phyloP scores from a whole-genome alignment of 2,888 invertebrate species.

The Selenia dentaria region DNA sequence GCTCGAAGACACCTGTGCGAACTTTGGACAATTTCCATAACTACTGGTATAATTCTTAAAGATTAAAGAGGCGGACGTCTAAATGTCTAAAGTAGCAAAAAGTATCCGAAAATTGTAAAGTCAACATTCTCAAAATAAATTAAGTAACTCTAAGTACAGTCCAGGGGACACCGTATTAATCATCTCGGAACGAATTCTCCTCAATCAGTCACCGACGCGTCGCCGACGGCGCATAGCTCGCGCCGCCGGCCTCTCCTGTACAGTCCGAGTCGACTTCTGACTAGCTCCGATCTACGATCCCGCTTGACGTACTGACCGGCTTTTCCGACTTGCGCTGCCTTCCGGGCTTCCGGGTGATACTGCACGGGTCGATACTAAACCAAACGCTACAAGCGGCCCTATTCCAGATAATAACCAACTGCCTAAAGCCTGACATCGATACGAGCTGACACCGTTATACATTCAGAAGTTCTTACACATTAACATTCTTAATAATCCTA shows the following conservation, averaged over 20 bases:
- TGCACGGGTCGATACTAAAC: constrained; percentile 70
- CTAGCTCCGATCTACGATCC: constrained; percentile 57
- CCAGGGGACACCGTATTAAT: constrained; percentile 79
- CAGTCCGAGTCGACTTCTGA: constrained; percentile 63
- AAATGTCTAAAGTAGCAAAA: constrained; percentile 78
- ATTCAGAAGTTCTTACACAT: constrained; percentile 74
- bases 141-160: constrained; percentile 82
- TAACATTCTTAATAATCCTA: constrained; percentile 70
- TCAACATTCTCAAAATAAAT: constrained; percentile 81
- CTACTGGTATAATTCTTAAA: constrained; percentile 67
- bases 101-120: constrained; percentile 77
- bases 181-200: constrained; percentile 68
- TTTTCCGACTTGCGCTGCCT: constrained; percentile 58
- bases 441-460: constrained; percentile 70
- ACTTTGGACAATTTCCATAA: constrained; percentile 49
- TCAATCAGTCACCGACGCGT: constrained; percentile 80
- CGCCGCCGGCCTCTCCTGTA: constrained; percentile 54
- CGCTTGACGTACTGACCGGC: constrained; percentile 49
- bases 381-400: constrained; percentile 71
- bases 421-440: constrained; percentile 67
- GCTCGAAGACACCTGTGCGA: constrained; percentile 50
- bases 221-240: constrained; percentile 43
- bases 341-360: constrained; percentile 43
- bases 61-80: constrained; percentile 79
- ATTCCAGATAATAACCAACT: constrained; percentile 77